A percentile compares a stretch with the other conserved stretches of the same genome.
Conservation (phyloP, 2,797 vertebrate species). For the Anableps anableps region DNA sequence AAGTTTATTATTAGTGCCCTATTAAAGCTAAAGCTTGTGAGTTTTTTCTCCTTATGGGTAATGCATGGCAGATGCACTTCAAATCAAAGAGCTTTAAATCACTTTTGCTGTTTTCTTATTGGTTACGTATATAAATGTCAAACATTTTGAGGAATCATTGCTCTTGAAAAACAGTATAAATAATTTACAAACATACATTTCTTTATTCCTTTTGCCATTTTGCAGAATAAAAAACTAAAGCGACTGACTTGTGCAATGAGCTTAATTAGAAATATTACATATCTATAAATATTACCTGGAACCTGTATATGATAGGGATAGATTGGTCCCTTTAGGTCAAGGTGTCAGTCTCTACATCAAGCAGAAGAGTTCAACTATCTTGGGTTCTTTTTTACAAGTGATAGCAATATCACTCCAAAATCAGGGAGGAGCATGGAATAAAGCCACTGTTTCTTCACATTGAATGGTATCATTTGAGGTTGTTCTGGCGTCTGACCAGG, state of each 20-base stretch:
- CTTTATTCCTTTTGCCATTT: background rate
- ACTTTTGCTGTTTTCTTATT: background rate
- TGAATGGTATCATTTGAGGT: background rate
- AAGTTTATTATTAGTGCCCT: background rate
- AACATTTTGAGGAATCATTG: background rate
- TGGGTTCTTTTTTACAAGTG: background rate
- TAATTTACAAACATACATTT: slow-evolving; percentile 1
- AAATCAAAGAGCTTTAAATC: background rate
- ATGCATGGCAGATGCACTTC: background rate
- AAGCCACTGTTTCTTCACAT: background rate
- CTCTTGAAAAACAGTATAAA: background rate
- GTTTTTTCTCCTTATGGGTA: background rate
- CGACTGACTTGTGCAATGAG: background rate
- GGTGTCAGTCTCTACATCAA: background rate
- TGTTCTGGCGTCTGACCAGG: background rate
- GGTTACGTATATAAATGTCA: background rate
- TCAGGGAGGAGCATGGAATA: too few relatives aligned
- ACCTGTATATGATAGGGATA: background rate
- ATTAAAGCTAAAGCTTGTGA: background rate
- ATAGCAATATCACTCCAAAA: background rate
- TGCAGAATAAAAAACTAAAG: background rate
- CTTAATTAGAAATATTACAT: background rate
- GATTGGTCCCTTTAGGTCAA: background rate
- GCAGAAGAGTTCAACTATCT: background rate
- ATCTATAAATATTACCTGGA: background rate